Conservation (phyloP, 2,797 vertebrate genomes). For the Antennarius maculatus region DNA sequence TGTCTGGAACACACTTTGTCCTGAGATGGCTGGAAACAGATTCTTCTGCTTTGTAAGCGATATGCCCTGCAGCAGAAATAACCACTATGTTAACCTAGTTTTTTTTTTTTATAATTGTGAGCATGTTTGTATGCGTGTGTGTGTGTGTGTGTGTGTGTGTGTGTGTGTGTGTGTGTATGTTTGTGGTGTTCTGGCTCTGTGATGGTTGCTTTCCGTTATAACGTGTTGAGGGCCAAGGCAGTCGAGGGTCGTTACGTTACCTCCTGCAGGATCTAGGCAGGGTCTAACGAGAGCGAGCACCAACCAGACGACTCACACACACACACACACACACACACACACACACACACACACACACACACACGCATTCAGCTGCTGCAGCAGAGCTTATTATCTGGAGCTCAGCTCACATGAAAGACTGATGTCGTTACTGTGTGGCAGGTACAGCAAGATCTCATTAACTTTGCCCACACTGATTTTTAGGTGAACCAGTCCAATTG, state of each 20-base stretch:
- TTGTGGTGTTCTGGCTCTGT: constrained; percentile 13
- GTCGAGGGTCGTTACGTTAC: constrained; percentile 35
- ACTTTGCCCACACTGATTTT: constrained; percentile 18
- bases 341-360: neutral
- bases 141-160: constrained; percentile 22
- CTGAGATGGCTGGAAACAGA: constrained; percentile 44
- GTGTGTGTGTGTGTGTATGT: constrained; percentile 31
- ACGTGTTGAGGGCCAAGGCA: constrained; percentile 22
- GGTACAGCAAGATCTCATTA: constrained; percentile 28
- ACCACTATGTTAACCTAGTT: constrained; percentile 65
- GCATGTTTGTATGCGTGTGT: constrained; percentile 17
- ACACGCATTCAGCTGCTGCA: constrained; percentile 23
- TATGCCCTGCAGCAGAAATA: constrained; percentile 57
- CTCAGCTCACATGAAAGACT: constrained; percentile 41
- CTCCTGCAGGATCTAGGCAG: constrained; percentile 15
- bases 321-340: too few species aligned
- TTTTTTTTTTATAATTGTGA: constrained; percentile 53
- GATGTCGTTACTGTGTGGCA: constrained; percentile 30
- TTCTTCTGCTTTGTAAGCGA: constrained; percentile 60
- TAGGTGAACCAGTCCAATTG: constrained; percentile 7
- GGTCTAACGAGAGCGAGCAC: constrained; percentile 22
- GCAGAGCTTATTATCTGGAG: constrained; percentile 45
- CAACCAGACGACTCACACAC: neutral
- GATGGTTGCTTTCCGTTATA: constrained; percentile 13
- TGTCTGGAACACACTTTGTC: constrained; percentile 34